Conservation (phyloP, 1,140 invertebrate species). For the Zaprionus ornatus region DNA sequence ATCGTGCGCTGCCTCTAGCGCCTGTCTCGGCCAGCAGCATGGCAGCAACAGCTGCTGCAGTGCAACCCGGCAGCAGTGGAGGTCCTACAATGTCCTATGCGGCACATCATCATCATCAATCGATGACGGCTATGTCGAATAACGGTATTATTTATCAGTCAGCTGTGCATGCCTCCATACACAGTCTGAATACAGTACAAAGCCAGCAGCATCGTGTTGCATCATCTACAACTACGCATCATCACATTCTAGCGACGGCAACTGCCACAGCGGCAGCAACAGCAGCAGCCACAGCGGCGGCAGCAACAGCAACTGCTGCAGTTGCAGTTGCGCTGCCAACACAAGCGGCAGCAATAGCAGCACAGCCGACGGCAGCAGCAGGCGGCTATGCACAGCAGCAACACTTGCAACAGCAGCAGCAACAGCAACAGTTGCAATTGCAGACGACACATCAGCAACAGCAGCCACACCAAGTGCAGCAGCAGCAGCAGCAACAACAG, state of each 20-base stretch:
- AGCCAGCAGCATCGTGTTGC: conserved; percentile 74
- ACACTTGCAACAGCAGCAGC: conserved; percentile 33
- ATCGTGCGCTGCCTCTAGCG: conserved; percentile 72
- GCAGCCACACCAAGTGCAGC: conserved; percentile 27
- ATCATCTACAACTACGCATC: conserved; percentile 72
- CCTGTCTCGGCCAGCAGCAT: conserved; percentile 65
- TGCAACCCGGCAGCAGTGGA: conserved; percentile 44
- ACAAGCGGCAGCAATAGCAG: conserved; percentile 45
- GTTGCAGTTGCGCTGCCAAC: conserved; percentile 44
- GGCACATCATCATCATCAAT: conserved; percentile 76
- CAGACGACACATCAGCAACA: conserved; percentile 41
- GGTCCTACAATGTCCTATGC: conserved; percentile 68
- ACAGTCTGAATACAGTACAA: conserved; percentile 82
- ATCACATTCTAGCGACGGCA: conserved; percentile 77
- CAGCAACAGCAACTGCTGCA: conserved; percentile 55
- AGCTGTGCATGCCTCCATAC: conserved; percentile 82
- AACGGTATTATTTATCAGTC: conserved; percentile 84
- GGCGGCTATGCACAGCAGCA: conserved; percentile 39
- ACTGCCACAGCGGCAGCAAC: conserved; percentile 67
- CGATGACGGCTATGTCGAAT: conserved; percentile 82
- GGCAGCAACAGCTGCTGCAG: conserved; percentile 56
- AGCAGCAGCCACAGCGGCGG: conserved; percentile 53
- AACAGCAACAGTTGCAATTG: conserved; percentile 30
- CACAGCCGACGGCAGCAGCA: conserved; percentile 45
- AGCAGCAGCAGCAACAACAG: conserved; percentile 21